These are phyloP conservation scores for Apamea crenata DNA, from an alignment of 2,888 invertebrate genomes.

Conservation along the genomic window DNA sequence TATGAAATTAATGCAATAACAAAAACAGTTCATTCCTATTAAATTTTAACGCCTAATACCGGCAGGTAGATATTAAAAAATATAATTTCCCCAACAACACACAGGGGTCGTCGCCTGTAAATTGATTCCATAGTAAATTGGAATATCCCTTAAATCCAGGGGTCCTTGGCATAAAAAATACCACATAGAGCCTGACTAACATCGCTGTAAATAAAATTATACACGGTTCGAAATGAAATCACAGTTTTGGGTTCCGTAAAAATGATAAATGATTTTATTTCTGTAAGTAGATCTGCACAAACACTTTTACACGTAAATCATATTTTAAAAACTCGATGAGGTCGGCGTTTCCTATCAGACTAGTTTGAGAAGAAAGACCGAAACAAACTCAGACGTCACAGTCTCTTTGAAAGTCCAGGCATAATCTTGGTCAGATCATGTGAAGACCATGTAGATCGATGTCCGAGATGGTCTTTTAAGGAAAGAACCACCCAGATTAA, in stretches of 20 bases:
- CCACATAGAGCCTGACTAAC: constrained; percentile 23
- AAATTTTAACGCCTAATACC: neutral
- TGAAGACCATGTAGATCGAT: too few relatives aligned
- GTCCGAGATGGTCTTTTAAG: too few relatives aligned
- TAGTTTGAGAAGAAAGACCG: too few relatives aligned
- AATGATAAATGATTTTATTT: too few relatives aligned
- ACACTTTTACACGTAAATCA: too few relatives aligned
- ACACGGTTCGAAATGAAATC: neutral
- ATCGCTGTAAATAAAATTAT: constrained; percentile 52
- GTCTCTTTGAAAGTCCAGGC: too few relatives aligned
- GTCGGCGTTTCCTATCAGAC: too few relatives aligned
- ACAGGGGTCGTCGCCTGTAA: constrained; percentile 9
- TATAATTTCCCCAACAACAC: neutral
- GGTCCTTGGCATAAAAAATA: constrained; percentile 40
- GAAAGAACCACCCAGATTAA: too few relatives aligned
- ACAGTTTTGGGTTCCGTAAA: constrained; percentile 22
- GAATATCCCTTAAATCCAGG: constrained; percentile 26
- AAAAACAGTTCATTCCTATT: neutral
- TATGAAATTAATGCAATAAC: neutral
- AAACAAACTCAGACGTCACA: too few relatives aligned
- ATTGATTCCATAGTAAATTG: constrained; percentile 44
- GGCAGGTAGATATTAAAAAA: constrained; percentile 13
- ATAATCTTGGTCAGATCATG: too few relatives aligned
- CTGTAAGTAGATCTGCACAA: too few relatives aligned
- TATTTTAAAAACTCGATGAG: too few relatives aligned